Base-by-base conservation (phyloP, 2,797 vertebrate species). In the Pelodytes ibericus region DNA sequence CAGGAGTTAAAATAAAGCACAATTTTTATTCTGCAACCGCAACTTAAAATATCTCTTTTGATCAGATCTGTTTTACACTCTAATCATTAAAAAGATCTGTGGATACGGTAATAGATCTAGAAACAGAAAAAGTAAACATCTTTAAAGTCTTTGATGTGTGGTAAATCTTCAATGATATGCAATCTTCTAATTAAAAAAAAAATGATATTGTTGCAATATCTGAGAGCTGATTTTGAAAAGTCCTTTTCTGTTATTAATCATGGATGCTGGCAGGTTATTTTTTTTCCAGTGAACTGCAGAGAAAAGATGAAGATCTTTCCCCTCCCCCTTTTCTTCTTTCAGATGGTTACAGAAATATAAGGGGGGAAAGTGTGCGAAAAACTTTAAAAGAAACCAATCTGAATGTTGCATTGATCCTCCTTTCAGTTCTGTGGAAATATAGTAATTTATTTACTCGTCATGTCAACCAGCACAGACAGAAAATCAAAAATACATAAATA, bases 401-500 rank as follows among this genome's bases (percentile, higher is more conserved):
- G 74, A 69, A 77, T 64, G 62, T 60, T 57, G 60, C 59, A 77
- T 71, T 71, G 67, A 77, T 77, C 74, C 74, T 71, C 60, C 56
- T 44, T 49, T 56, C 51, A 57, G 51, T 27, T 57, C 26, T 53
- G 64, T 60, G 53, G 57, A 69, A 75, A 75, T 69, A 69, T 15
- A 67, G 47, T 77, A 71, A 77, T 77, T 77, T 77, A 77, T 77
- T 77, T 77, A 65, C 74, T 71, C 60, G 49, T 71, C 74, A 71
- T 77, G 67, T 77, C 60, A 71, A 33, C 67, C 25, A 58, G 67
- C 59, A 64, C 59, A 77, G 74, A 71, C 74, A 77, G 74, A 77
- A 77, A 77, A 77, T 77, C 47, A 77, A 77, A 71, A 77, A 77
- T 75, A 75, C 74, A 75, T 75, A 62, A 69, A 75, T 75, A 75